phyloP scores from a whole-genome alignment of 2,797 vertebrate species.

The Chloroceryle inda region DNA sequence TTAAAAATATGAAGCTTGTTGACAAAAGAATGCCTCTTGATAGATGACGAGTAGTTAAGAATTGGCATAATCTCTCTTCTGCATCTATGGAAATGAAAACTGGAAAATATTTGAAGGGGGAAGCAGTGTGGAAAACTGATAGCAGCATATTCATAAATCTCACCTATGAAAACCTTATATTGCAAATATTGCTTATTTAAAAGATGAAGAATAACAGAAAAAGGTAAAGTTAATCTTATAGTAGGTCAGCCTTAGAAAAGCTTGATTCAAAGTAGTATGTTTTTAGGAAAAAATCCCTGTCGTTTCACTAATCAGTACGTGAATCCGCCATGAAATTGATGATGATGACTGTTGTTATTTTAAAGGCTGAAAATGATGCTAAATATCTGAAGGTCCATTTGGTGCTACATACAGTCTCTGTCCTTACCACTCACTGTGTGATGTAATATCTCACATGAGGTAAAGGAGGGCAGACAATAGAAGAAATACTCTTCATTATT shows the following conservation, averaged over 20 bases:
- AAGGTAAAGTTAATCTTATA: background rate
- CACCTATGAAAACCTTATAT: background rate
- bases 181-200: background rate
- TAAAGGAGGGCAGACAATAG: fast-evolving
- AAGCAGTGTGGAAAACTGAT: background rate
- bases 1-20: constrained; percentile 53
- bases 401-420: background rate
- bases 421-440: background rate
- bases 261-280: background rate
- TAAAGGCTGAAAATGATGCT: background rate
- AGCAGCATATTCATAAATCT: background rate
- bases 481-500: background rate
- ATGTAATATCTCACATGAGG: background rate
- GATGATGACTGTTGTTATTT: background rate
- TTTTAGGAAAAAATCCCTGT: background rate
- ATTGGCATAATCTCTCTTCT: constrained; percentile 8
- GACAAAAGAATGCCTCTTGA: constrained; percentile 39
- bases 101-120: background rate
- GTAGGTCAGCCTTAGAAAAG: background rate
- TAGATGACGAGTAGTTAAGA: constrained; percentile 12
- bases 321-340: background rate
- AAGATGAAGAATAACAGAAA: background rate
- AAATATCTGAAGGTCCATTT: background rate
- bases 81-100: background rate
- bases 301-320: background rate